Evolutionary conservation across 2,113 vertebrate species (phyloP).

Genomic region (Elephantulus edwardii): DNA sequence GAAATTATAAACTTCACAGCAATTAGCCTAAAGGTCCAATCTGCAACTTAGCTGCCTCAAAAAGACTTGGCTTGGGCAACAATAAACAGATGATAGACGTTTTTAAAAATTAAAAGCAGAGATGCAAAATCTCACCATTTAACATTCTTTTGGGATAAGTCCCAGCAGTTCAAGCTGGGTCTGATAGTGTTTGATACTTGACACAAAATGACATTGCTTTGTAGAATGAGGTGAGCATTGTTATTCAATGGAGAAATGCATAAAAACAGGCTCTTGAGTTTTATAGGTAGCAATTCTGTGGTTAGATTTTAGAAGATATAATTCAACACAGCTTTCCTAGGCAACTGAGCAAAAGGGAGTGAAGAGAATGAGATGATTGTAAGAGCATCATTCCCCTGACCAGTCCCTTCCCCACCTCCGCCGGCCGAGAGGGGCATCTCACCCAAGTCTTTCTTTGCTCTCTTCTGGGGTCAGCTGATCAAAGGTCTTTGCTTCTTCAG

Average conservation of each 20-base stretch:
- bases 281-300: constrained; percentile 46
- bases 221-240: constrained; percentile 37
- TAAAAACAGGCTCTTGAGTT: constrained; percentile 43
- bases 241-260: constrained; percentile 24
- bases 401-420: too few relatives aligned
- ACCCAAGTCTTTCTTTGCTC: constrained; percentile 96
- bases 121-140: not conserved
- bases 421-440: constrained; percentile 70
- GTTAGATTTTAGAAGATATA: constrained; percentile 60
- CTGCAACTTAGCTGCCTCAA: constrained; percentile 28
- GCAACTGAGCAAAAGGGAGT: constrained; percentile 23
- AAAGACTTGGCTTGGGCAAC: constrained; percentile 7
- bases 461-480: constrained; percentile 93
- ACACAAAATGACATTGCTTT: constrained; percentile 56
- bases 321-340: constrained; percentile 32
- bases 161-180: not conserved
- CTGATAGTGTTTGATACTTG: not conserved
- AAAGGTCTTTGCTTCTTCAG: constrained; percentile 91
- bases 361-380: constrained; percentile 20
- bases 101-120: constrained; percentile 53
- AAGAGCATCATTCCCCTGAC: not conserved
- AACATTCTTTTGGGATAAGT: constrained; percentile 20
- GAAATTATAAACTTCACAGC: constrained; percentile 51
- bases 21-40: constrained; percentile 16
- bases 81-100: not conserved